Conservation (phyloP, 1,140 invertebrate species). For the Lucilia cuprina region DNA sequence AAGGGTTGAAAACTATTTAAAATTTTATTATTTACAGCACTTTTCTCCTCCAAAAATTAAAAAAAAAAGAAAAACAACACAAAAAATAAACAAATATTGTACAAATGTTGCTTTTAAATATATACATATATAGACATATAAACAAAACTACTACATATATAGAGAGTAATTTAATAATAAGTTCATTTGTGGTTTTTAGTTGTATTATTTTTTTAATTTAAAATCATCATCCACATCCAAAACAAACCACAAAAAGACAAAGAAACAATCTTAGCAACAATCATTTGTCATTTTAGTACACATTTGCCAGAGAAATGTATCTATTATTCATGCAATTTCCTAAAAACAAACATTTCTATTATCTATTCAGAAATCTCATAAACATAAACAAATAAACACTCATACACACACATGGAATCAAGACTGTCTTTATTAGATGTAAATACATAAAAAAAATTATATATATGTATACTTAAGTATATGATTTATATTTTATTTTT, state of each 20-base stretch:
- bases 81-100: neutral
- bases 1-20: neutral
- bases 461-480: neutral
- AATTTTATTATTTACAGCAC: neutral
- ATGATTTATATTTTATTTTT: too few species aligned
- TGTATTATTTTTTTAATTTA: neutral
- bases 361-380: neutral
- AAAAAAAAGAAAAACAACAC: neutral
- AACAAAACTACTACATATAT: neutral
- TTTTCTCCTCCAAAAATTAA: neutral
- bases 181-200: neutral
- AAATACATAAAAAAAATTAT: neutral
- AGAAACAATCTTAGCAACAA: neutral
- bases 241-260: neutral
- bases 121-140: neutral
- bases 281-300: neutral
- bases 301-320: neutral
- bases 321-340: neutral
- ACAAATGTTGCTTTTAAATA: neutral
- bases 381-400: neutral
- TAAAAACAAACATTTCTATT: neutral
- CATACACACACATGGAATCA: slow-evolving; percentile 22
- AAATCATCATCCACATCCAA: neutral
- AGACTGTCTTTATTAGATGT: slow-evolving; percentile 32
- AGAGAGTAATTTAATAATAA: neutral